Conservation (phyloP, 2,113 vertebrate genomes). For the Isurus oxyrinchus region DNA sequence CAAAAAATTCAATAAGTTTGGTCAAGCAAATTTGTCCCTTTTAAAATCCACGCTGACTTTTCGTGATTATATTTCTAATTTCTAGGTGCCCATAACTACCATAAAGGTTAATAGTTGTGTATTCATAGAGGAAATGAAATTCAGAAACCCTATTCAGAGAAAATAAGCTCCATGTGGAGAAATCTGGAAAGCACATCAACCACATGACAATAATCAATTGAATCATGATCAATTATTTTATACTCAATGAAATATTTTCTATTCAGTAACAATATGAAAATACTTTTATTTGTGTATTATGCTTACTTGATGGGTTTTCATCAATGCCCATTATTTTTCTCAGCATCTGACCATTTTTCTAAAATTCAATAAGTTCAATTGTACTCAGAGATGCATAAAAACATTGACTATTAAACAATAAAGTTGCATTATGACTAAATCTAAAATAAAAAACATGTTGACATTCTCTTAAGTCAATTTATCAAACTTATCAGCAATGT, state of each 20-base stretch:
- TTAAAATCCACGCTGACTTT: too few species aligned
- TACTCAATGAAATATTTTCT: neutral
- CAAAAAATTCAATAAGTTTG: too few species aligned
- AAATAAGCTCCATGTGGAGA: neutral
- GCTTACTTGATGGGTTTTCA: neutral
- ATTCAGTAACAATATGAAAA: neutral
- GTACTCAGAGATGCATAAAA: neutral
- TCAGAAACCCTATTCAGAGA: neutral
- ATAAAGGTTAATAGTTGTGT: neutral
- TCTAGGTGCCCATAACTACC: neutral
- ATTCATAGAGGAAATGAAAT: neutral
- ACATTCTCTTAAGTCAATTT: neutral
- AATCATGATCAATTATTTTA: neutral
- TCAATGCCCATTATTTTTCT: neutral
- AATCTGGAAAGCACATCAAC: neutral
- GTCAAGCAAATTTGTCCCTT: too few species aligned
- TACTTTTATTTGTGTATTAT: neutral
- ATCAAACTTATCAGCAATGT: neutral
- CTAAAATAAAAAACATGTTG: neutral
- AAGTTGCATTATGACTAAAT: neutral
- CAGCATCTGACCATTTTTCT: too few species aligned
- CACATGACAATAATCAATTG: neutral
- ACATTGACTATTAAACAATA: neutral
- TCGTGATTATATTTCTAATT: too few species aligned
- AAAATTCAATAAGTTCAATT: neutral